Evolutionary conservation across 37 sponge, comb jelly and placozoan genomes (phyloP), one percentile per base, ranked within the genome.

Genomic region (Theonella swinhoei): DNA sequence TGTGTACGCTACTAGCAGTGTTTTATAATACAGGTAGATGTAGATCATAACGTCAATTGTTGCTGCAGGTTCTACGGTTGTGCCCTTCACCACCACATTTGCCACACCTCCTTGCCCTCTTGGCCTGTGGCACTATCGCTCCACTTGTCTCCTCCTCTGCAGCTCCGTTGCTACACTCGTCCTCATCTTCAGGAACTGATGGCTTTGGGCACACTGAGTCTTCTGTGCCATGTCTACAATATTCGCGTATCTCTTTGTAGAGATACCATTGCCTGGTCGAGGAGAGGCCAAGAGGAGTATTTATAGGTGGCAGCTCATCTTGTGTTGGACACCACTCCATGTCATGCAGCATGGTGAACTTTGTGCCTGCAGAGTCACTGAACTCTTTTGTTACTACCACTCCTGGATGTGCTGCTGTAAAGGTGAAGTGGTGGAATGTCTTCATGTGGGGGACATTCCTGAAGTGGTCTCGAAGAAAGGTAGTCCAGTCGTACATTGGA

Each of bases 151-250:
- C n/a, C n/a, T n/a, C n/a, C n/a, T n/a, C n/a, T n/a, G n/a, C n/a
- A n/a, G n/a, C n/a, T n/a, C n/a, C n/a, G n/a, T n/a, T n/a, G n/a
- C n/a, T n/a, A n/a, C n/a, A n/a, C n/a, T n/a, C n/a, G n/a, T n/a
- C n/a, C n/a, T n/a, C n/a, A n/a, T n/a, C n/a, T n/a, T n/a, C n/a
- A n/a, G n/a, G n/a, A n/a, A n/a, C n/a, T n/a, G 77, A 76, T 76
- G 77, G 77, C 59, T 42, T 25, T 24, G 73, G 73, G 37, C 73
- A 72, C 14, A 72, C 73, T 14, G 8, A 7, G 31, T 72, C 73
- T 32, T 32, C 24, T 5, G 36, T 33, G 14, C 36, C 36, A 5
- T 72, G 37, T 19, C 37, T 31, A 32, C 73, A 72, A 17, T 33
- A 72, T 17, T 72, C 73, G 11, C 73, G 31, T 38, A 72, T 72